Evolutionary conservation across 1,140 invertebrate genomes (phyloP).

Genomic region (Hylaeus volcanicus): DNA sequence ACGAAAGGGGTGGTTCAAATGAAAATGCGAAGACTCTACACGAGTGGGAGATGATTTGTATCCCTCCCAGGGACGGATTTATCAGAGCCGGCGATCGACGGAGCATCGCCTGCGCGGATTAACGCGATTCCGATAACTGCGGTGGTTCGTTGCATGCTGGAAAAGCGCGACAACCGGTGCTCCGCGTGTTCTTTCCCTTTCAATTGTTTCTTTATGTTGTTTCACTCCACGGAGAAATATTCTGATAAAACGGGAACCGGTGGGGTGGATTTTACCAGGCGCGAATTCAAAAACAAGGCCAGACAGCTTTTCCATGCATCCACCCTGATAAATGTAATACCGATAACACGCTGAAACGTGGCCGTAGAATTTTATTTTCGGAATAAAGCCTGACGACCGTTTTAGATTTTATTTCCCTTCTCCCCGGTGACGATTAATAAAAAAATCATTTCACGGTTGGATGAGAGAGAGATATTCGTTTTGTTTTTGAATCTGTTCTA

Average conservation of each 20-base stretch:
- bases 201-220: neutral
- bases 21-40: slow-evolving; percentile 18
- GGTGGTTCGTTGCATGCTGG: slow-evolving; percentile 21
- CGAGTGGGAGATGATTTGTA: slow-evolving; percentile 13
- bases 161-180: slow-evolving; percentile 16
- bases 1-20: neutral
- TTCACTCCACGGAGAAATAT: neutral
- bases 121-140: slow-evolving; percentile 51
- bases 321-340: slow-evolving; percentile 47
- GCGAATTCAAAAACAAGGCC: neutral
- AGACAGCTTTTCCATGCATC: slow-evolving; percentile 2
- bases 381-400: neutral
- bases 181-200: no score
- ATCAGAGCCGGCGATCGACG: slow-evolving; percentile 5
- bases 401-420: neutral
- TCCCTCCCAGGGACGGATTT: neutral
- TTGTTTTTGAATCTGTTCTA: neutral
- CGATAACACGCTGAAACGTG: slow-evolving; percentile 29
- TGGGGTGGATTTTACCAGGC: neutral
- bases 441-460: slow-evolving; percentile 24
- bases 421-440: slow-evolving; percentile 9
- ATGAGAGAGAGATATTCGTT: neutral
- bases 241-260: neutral
- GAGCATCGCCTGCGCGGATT: slow-evolving; percentile 6
- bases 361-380: neutral